Base-by-base conservation (phyloP, 2,888 invertebrate genomes). In the Ormyrus pomaceus region DNA sequence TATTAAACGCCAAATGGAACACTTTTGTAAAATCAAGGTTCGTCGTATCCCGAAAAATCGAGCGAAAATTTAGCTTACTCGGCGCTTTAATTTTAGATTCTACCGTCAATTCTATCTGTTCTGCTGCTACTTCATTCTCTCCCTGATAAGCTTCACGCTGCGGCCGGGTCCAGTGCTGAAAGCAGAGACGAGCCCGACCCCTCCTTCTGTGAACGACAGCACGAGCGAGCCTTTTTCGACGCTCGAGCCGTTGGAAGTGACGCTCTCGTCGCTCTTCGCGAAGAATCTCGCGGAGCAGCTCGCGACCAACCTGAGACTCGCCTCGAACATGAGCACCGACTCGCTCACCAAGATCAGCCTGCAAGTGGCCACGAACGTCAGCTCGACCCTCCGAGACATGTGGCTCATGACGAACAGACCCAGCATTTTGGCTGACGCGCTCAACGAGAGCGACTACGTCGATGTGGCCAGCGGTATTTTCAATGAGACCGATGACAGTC, bases 1-100 rank as follows among this genome's bases (percentile, higher is more conserved):
- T 99, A 13, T 91, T 99, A 10, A 95, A 98, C 88, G 98, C 98
- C 4, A 99, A 99, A 92, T 99, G 99, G 99, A 97, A 98, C 87
- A 96, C 98, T 0, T 99, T 98, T 90, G 98, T 98, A 2, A 97
- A 97, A 91, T 96, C 95, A 83, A 91, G 92, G 93, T 92, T 51
- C 8, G 65, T 34, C 34, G 34, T 3, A 34, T 3, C 34, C 34
- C 9, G 9, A 9, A 48, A 8, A 8, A n/a, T 69, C 45, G 11
- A 8, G 7, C 3, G 11, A 3, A 13, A 50, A 13, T 9, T 13
- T 13, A 56, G 71, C 19, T 62, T 34, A 72, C 65, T 8, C 7
- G 5, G 45, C 8, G 9, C 34, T 65, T 53, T 7, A 45, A 64
- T 71, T 91, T 59, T 90, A 96, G 98, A 81, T 98, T 99, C 91